These are phyloP conservation scores for Nannoperca obscura DNA, from an alignment of 2,797 vertebrate species.

Conservation along the genomic window DNA sequence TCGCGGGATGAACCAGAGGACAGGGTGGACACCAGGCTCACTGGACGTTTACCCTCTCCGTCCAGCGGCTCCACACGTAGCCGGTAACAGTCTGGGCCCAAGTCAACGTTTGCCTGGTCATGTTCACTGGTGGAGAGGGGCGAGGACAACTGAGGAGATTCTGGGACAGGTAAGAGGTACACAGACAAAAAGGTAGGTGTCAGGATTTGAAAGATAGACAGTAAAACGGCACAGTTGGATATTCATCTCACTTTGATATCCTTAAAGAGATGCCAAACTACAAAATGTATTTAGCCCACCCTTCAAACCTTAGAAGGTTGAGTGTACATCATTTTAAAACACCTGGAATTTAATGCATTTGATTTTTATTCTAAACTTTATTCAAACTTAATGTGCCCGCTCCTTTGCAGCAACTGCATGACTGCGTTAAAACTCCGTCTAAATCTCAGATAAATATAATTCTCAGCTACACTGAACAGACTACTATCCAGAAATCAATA, in stretches of 20 bases:
- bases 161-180: conserved; percentile 65
- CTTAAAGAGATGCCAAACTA: neutral
- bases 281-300: neutral
- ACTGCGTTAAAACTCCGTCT: conserved; percentile 10
- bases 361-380: neutral
- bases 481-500: conserved; percentile 29
- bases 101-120: conserved; percentile 74
- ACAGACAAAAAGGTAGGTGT: conserved; percentile 27
- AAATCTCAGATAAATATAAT: conserved; percentile 14
- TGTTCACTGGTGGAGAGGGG: conserved; percentile 83
- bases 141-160: conserved; percentile 80
- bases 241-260: conserved; percentile 1
- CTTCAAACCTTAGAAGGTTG: neutral
- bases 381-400: neutral
- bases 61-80: conserved; percentile 76
- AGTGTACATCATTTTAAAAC: neutral
- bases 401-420: neutral
- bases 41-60: conserved; percentile 84
- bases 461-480: conserved; percentile 43
- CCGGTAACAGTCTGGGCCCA: conserved; percentile 74
- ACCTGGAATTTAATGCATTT: neutral
- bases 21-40: conserved; percentile 85
- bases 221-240: neutral
- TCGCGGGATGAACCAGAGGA: conserved; percentile 89
- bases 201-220: conserved; percentile 3